Conservation (phyloP, 2,797 vertebrate species). For the Calcarius lapponicus region DNA sequence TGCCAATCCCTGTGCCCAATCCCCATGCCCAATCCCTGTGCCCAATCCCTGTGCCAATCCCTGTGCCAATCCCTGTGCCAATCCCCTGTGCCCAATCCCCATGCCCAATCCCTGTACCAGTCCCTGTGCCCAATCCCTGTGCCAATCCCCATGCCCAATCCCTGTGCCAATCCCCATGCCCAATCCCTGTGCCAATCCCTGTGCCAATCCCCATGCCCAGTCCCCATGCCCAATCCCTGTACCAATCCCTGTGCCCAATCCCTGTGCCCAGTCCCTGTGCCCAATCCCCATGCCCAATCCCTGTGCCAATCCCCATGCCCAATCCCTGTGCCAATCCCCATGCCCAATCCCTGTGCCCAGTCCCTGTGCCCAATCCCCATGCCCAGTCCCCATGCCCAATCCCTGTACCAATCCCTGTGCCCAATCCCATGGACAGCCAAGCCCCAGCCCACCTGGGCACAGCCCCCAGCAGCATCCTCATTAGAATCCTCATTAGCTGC, state of each 20-base stretch:
- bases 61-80: not conserved
- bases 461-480: rapidly evolving
- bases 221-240: too few relatives aligned
- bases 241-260: not conserved
- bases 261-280: not conserved
- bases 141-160: not conserved
- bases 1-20: too few relatives aligned
- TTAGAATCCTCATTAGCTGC: not conserved
- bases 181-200: too few relatives aligned
- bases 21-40: not conserved
- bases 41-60: not conserved
- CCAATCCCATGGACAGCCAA: rapidly evolving
- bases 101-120: not conserved
- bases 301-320: not conserved
- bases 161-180: not conserved
- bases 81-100: not conserved
- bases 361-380: too few relatives aligned
- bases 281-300: too few relatives aligned
- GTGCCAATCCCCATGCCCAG: not conserved
- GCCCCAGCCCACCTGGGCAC: not conserved
- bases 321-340: too few relatives aligned
- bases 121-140: too few relatives aligned
- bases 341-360: not conserved
- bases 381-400: too few relatives aligned
- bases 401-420: not conserved